Evolutionary conservation across 1,140 invertebrate genomes (phyloP).

Genomic region (Vanessa tameamea): DNA sequence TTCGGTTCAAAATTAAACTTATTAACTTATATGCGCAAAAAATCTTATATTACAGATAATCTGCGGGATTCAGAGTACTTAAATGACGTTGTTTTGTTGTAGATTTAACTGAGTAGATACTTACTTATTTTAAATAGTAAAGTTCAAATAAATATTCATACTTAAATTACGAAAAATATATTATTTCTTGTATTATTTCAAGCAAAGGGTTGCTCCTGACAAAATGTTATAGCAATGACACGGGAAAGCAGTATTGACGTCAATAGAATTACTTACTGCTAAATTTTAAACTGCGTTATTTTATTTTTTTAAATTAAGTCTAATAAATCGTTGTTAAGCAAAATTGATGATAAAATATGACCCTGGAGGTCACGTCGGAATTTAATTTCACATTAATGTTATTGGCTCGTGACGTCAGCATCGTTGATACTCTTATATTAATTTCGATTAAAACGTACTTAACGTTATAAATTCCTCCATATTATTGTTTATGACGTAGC

Average conservation of each 20-base stretch:
- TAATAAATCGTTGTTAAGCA: background rate
- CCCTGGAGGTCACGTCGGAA: background rate
- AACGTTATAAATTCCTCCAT: background rate
- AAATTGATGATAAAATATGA: background rate
- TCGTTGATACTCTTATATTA: background rate
- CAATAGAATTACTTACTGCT: background rate
- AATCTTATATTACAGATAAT: too few species aligned
- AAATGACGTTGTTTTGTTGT: too few species aligned
- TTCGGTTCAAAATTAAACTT: background rate
- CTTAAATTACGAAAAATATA: too few species aligned
- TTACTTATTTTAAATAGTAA: too few species aligned
- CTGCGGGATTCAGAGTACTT: too few species aligned
- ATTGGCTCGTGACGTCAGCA: background rate
- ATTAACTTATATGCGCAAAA: too few species aligned
- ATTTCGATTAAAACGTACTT: background rate
- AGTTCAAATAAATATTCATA: too few species aligned
- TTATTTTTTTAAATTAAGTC: background rate
- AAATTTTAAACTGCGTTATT: background rate
- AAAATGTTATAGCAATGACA: background rate
- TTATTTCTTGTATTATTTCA: background rate
- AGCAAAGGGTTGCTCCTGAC: background rate
- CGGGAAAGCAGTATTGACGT: background rate
- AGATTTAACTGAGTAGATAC: too few species aligned
- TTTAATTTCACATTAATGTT: background rate
- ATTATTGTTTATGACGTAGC: slow-evolving; percentile 12